Evolutionary conservation across 1,140 invertebrate species (phyloP).

Genomic region (Drosophila guanche): DNA sequence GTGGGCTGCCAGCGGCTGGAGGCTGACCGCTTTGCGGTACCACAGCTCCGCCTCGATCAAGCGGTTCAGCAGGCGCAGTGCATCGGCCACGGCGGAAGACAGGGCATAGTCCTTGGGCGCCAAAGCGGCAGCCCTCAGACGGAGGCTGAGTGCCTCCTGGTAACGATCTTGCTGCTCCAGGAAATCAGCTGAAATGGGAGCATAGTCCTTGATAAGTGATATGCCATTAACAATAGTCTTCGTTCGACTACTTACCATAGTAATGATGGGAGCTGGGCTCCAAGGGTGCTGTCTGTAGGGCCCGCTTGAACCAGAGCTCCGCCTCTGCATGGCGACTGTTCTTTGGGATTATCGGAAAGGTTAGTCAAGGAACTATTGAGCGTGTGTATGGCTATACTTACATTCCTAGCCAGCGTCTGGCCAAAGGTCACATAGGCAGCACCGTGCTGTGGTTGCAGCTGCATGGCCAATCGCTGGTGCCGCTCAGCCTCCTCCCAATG

Average conservation of each 20-base stretch:
- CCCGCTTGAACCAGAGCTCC: conserved; percentile 94
- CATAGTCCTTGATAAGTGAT: neutral
- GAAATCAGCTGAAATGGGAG: conserved; percentile 90
- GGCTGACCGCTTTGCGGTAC: conserved; percentile 88
- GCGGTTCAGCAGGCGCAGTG: conserved; percentile 90
- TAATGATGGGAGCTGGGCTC: conserved; percentile 92
- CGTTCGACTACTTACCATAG: conserved; percentile 87
- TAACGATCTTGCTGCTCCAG: conserved; percentile 90
- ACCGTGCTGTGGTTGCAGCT: conserved; percentile 91
- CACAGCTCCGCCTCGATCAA: conserved; percentile 91
- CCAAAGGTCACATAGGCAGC: conserved; percentile 95
- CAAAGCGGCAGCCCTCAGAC: conserved; percentile 89
- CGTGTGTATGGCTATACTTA: conserved; percentile 84
- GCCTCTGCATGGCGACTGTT: conserved; percentile 91
- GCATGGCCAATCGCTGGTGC: conserved; percentile 91
- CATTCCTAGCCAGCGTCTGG: conserved; percentile 93
- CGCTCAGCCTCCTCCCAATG: conserved; percentile 90
- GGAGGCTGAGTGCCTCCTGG: conserved; percentile 91
- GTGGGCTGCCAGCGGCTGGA: conserved; percentile 87
- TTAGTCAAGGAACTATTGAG: neutral
- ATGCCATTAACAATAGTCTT: too few relatives aligned
- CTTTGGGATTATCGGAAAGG: conserved; percentile 81
- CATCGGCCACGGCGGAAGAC: conserved; percentile 93
- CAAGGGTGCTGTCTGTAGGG: conserved; percentile 90
- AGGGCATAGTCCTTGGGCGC: conserved; percentile 91